Conservation (phyloP, 2,113 vertebrate genomes). For the Alouatta palliata region DNA sequence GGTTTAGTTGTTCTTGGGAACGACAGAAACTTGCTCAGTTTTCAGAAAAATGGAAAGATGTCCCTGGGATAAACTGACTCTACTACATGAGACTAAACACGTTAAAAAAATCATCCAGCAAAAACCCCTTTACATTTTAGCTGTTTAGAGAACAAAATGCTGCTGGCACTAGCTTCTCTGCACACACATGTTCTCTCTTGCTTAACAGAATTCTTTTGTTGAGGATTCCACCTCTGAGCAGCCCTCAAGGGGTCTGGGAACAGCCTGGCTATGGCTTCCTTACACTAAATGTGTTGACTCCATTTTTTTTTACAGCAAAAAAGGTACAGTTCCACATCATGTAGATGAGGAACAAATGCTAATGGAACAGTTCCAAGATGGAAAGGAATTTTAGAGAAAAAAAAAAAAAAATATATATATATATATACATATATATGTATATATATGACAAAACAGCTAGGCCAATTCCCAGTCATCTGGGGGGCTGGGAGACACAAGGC, state of each 20-base stretch:
- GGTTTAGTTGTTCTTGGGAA: neutral
- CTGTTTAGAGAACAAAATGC: conserved; percentile 30
- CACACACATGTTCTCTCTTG: conserved; percentile 51
- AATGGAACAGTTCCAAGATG: conserved; percentile 78
- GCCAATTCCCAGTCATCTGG: conserved; percentile 15
- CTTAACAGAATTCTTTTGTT: conserved; percentile 78
- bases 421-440: neutral
- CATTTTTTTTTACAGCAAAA: conserved; percentile 43
- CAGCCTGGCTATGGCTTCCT: conserved; percentile 39
- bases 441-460: conserved; percentile 49
- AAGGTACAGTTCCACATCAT: neutral
- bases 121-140: neutral
- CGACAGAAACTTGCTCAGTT: neutral
- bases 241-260: conserved; percentile 41
- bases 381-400: conserved; percentile 72
- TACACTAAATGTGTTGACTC: neutral
- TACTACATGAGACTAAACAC: neutral
- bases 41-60: conserved; percentile 39
- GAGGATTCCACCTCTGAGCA: conserved; percentile 60
- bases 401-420: neutral
- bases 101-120: conserved; percentile 33
- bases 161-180: conserved; percentile 41
- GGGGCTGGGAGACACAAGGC: rapidly evolving
- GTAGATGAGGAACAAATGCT: conserved; percentile 58
- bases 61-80: conserved; percentile 15